Conservation (phyloP, 30 jellyfish, hydroid and myxozoan genomes). For the Turritopsis rubra region DNA sequence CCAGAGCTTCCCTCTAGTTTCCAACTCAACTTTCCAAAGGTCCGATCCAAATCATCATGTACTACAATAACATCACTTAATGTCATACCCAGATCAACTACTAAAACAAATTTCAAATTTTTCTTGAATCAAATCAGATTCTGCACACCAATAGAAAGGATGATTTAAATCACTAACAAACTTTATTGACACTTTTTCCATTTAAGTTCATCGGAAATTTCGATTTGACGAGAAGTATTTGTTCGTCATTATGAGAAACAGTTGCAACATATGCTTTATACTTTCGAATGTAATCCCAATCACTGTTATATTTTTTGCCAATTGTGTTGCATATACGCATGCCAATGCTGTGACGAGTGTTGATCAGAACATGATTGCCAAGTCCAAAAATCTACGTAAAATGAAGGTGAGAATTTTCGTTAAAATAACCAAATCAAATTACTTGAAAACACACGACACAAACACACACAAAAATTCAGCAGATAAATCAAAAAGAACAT, state of each 20-base stretch:
- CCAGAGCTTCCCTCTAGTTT: constrained; percentile 76
- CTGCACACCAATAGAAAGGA: background rate
- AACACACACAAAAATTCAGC: background rate
- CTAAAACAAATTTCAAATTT: background rate
- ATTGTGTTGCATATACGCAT: constrained; percentile 48
- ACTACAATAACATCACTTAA: constrained; percentile 40
- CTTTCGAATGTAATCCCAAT: constrained; percentile 49
- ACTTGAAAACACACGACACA: background rate
- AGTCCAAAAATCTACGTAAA: constrained; percentile 56
- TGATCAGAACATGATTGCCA: constrained; percentile 47
- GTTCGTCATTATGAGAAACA: background rate
- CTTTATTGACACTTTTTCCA: constrained; percentile 56
- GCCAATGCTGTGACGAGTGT: constrained; percentile 85
- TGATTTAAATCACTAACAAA: constrained; percentile 35
- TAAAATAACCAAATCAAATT: background rate
- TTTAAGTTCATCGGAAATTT: constrained; percentile 71
- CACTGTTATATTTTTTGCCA: constrained; percentile 36
- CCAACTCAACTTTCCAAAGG: constrained; percentile 59
- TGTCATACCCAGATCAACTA: constrained; percentile 29
- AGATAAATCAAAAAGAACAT: background rate
- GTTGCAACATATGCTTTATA: constrained; percentile 51
- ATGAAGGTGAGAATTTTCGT: background rate
- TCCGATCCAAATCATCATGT: constrained; percentile 77
- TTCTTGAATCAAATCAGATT: background rate
- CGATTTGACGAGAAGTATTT: constrained; percentile 49